Base-by-base conservation (phyloP, 2,113 vertebrate species). In the Oncorhynchus mykiss region DNA sequence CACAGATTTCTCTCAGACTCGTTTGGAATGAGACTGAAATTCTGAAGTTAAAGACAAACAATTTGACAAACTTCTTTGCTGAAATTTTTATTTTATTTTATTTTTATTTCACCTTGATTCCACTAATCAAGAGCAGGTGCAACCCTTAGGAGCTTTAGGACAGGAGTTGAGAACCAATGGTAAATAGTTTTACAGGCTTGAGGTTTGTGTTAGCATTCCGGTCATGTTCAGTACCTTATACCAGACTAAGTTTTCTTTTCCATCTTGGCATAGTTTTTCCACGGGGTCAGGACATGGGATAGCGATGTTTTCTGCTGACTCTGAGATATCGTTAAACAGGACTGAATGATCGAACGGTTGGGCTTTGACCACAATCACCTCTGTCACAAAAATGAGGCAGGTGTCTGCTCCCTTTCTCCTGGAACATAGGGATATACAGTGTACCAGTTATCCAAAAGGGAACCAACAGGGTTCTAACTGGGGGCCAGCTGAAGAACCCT, bases 401-500 rank as follows among this genome's bases (percentile, higher is more conserved):
- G 6, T 22, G 14, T 0, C 5, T n/a, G 59, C n/a, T 12, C 7
- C 20, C 0, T 2, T 7, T 16, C 59, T 62, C 59, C 59, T 62
- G 59, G 20, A 62, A 62, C 5, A 62, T n/a, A 20, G 0, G 2
- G 2, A 62, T 3, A 12, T 1, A 62, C 7, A 62, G 8, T 45
- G 8, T 11, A 45, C 0, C 9, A 45, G 39, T 45, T 45, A 45
- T 11, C 39, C 39, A 24, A 20, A 62, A n/a, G 2, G 14, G 4
- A 20, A 62, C 18, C 4, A 20, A 62, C n/a, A 62, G 7, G 6
- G 2, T n/a, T 22, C 6, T n/a, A 22, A 62, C 7, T 22, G 18
- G 0, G 14, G 20, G n/a, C 0, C 18, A 8, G 20, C n/a, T 2
- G 0, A 62, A 11, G 4, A n/a, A 62, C 7, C 2, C 1, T 11